Evolutionary conservation across 2,888 invertebrate genomes (phyloP).

Genomic region (Dasysyrphus tricinctus): DNA sequence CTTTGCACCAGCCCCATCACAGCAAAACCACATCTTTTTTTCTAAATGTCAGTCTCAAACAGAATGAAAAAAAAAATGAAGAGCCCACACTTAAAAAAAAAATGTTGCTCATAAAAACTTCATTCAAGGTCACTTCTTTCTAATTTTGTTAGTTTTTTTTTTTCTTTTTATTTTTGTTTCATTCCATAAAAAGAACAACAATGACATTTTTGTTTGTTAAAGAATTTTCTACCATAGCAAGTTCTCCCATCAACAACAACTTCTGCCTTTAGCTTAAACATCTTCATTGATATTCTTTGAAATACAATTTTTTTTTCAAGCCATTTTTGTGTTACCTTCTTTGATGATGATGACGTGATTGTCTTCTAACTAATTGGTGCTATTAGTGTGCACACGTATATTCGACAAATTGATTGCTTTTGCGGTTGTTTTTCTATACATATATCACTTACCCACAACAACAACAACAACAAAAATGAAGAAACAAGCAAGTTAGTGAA

Average conservation of each 20-base stretch:
- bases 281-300: conserved; percentile 27
- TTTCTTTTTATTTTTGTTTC: neutral
- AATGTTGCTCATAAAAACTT: neutral
- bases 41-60: neutral
- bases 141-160: neutral
- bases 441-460: neutral
- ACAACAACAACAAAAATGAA: neutral
- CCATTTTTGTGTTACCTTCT: neutral
- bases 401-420: conserved; percentile 49
- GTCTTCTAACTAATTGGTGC: conserved; percentile 42
- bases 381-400: conserved; percentile 37
- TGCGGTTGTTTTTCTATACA: conserved; percentile 14
- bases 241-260: neutral
- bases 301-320: neutral
- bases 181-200: conserved; percentile 18
- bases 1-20: neutral
- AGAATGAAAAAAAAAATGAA: neutral
- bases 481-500: conserved; percentile 17
- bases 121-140: conserved; percentile 11
- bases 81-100: neutral
- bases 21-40: neutral
- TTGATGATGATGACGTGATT: conserved; percentile 4
- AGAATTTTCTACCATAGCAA: neutral
- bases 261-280: neutral
- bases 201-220: conserved; percentile 6